These are phyloP conservation scores for Ursus arctos DNA, from an alignment of 2,113 vertebrate genomes.

Conservation along the genomic window DNA sequence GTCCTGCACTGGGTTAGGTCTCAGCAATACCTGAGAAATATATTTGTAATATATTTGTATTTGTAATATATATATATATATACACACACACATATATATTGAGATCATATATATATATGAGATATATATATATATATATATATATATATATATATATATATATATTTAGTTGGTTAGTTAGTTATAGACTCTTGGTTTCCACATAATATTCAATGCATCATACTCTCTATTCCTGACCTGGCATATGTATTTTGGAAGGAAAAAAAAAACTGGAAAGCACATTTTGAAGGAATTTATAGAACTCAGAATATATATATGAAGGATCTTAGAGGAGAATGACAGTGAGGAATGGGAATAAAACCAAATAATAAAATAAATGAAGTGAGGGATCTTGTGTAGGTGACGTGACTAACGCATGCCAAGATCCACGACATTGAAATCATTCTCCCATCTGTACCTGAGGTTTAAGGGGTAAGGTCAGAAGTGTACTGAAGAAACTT, in stretches of 20 bases:
- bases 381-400: not conserved
- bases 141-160: not conserved
- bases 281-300: conserved; percentile 39
- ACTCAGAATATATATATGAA: not conserved
- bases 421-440: not conserved
- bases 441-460: not conserved
- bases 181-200: conserved; percentile 11
- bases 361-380: not conserved
- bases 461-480: not conserved
- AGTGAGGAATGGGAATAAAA: not conserved
- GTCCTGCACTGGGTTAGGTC: not conserved
- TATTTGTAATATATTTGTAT: too few relatives aligned
- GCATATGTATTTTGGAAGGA: not conserved
- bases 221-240: not conserved
- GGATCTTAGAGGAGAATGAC: not conserved
- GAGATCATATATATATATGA: not conserved
- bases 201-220: not conserved
- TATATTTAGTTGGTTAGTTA: not conserved
- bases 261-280: not conserved
- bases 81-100: too few relatives aligned
- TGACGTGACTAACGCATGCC: not conserved
- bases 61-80: not conserved
- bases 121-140: not conserved
- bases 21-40: not conserved
- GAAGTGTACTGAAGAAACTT: not conserved